Conservation (phyloP, 2,113 vertebrate genomes). For the Atherinomorus stipes region DNA sequence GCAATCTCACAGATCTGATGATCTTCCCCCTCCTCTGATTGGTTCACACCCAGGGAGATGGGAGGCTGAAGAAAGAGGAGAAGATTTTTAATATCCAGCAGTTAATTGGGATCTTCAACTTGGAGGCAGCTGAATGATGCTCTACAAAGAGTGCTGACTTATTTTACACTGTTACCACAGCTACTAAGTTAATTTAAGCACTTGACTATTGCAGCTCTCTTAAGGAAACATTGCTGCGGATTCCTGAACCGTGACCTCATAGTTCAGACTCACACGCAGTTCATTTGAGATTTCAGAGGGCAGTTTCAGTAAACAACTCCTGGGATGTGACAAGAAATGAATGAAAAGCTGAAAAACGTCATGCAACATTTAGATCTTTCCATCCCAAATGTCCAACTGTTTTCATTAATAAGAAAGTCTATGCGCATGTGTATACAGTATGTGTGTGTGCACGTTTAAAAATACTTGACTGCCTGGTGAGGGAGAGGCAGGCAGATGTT, state of each 20-base stretch:
- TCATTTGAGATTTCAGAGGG: conserved; percentile 44
- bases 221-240: conserved; percentile 60
- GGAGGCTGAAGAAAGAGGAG: conserved; percentile 27
- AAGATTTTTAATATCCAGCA: conserved; percentile 8
- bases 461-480: conserved; percentile 64
- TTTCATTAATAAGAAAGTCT: neutral
- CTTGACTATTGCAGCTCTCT: conserved; percentile 65
- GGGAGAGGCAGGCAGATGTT: conserved; percentile 76
- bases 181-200: conserved; percentile 69
- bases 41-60: conserved; percentile 12
- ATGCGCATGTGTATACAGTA: conserved; percentile 1
- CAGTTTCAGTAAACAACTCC: conserved; percentile 31
- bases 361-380: neutral
- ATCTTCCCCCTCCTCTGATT: conserved; percentile 11
- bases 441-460: conserved; percentile 56
- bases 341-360: conserved; percentile 1
- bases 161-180: conserved; percentile 64
- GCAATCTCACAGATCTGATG: conserved; percentile 4
- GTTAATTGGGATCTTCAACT: neutral
- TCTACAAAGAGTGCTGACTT: conserved; percentile 22
- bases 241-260: conserved; percentile 77
- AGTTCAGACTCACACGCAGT: conserved; percentile 67
- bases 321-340: neutral
- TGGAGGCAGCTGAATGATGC: conserved; percentile 6
- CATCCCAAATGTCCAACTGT: neutral